These are phyloP conservation scores for Entomobrya proxima DNA, from an alignment of 2,888 invertebrate species.

Conservation along the genomic window DNA sequence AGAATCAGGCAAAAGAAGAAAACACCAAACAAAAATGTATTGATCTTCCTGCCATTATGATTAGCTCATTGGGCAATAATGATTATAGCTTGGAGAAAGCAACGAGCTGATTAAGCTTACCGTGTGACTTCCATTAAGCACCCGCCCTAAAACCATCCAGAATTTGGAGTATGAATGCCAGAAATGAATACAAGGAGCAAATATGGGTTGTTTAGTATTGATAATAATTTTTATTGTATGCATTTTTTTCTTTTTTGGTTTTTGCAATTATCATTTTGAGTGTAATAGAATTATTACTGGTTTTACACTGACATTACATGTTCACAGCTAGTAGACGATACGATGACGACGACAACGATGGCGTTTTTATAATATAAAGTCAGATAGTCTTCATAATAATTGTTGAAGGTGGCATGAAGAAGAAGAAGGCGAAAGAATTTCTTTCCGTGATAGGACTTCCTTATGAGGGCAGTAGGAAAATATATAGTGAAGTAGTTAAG, in stretches of 20 bases:
- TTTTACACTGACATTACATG: no score
- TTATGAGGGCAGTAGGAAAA: not conserved
- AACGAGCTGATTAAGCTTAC: no score
- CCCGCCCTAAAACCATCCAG: no score
- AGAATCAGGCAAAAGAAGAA: not conserved
- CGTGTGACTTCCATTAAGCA: no score
- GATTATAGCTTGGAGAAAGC: no score
- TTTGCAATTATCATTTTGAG: no score
- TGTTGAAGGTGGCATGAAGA: not conserved
- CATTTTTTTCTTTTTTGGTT: not conserved
- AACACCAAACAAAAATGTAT: not conserved
- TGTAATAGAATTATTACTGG: no score
- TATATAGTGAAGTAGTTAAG: no score
- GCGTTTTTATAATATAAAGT: not conserved
- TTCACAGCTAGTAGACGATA: not conserved
- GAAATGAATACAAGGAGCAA: no score
- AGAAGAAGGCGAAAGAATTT: not conserved
- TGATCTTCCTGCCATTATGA: constrained; percentile 13
- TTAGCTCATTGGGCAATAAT: no score
- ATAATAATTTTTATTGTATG: not conserved
- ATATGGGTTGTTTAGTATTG: no score
- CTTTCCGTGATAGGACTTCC: not conserved
- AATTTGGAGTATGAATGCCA: no score
- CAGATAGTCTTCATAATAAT: not conserved
- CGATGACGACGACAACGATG: not conserved